Conservation (phyloP, 1,140 invertebrate species). For the Pseudoatta argentina region DNA sequence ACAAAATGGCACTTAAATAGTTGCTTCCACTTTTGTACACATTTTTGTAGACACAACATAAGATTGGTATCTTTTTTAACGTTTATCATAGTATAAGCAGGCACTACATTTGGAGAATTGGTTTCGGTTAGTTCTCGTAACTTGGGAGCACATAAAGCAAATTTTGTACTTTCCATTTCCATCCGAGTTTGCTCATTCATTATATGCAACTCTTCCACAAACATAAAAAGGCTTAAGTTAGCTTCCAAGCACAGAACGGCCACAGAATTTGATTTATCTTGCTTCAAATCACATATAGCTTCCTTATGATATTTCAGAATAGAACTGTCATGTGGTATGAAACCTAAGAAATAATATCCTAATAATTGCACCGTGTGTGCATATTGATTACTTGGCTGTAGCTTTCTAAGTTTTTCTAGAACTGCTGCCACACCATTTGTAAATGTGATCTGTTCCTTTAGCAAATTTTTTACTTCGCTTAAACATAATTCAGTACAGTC, state of each 20-base stretch:
- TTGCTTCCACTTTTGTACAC: conserved; percentile 77
- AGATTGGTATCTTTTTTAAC: conserved; percentile 75
- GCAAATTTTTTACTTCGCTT: conserved; percentile 74
- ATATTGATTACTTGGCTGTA: conserved; percentile 70
- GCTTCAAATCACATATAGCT: conserved; percentile 69
- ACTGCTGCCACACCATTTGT: conserved; percentile 66
- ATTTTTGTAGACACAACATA: conserved; percentile 65
- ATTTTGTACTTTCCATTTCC: conserved; percentile 76
- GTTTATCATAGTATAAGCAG: conserved; percentile 80
- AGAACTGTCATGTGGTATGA: conserved; percentile 31
- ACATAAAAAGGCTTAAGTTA: conserved; percentile 79
- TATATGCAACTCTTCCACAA: conserved; percentile 70
- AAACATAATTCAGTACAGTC: conserved; percentile 77
- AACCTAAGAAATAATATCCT: conserved; percentile 75
- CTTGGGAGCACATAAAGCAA: conserved; percentile 70
- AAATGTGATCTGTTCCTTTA: conserved; percentile 70
- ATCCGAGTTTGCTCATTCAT: conserved; percentile 71
- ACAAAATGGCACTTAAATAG: conserved; percentile 73
- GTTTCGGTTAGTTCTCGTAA: conserved; percentile 59
- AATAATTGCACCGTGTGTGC: conserved; percentile 76
- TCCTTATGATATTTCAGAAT: conserved; percentile 72
- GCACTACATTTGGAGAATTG: conserved; percentile 74
- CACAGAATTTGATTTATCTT: conserved; percentile 24
- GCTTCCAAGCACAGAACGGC: conserved; percentile 69
- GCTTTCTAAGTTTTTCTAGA: conserved; percentile 73